phyloP scores from a whole-genome alignment of 2,113 vertebrate species.

The Zosterops hypoxanthus region DNA sequence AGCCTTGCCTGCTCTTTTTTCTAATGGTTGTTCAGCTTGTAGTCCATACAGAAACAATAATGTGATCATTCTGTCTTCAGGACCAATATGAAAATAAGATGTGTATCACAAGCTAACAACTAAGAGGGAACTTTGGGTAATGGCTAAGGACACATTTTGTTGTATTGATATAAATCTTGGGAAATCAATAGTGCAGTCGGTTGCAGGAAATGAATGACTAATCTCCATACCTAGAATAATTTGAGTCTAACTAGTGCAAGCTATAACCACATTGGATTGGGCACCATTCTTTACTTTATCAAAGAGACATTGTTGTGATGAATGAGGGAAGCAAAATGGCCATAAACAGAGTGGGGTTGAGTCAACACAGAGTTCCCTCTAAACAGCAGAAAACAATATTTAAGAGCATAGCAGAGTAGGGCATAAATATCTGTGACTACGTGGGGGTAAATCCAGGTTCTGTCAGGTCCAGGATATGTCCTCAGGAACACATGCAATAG shows the following conservation, averaged over 20 bases:
- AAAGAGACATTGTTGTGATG: background rate
- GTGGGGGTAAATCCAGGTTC: background rate
- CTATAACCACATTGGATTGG: background rate
- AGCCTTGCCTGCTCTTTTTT: background rate
- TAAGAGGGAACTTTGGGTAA: background rate
- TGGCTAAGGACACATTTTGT: background rate
- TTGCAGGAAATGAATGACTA: background rate
- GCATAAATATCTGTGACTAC: fast-evolving
- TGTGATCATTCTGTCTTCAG: background rate
- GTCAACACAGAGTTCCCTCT: background rate
- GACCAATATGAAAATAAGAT: background rate
- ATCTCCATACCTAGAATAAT: background rate
- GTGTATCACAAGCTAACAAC: background rate
- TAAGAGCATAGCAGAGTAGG: background rate
- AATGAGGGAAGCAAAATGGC: background rate
- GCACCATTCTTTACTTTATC: background rate
- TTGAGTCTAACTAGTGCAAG: background rate
- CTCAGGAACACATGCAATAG: background rate
- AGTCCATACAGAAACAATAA: background rate
- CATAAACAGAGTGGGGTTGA: fast-evolving
- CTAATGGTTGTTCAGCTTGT: background rate
- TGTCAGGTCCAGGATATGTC: background rate
- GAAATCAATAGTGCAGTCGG: background rate
- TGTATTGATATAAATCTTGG: background rate
- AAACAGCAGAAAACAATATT: background rate